Percentiles rank a stretch among this genome's conserved stretches.
Conservation (phyloP, 2,888 invertebrate genomes). For the Globia sparganii region DNA sequence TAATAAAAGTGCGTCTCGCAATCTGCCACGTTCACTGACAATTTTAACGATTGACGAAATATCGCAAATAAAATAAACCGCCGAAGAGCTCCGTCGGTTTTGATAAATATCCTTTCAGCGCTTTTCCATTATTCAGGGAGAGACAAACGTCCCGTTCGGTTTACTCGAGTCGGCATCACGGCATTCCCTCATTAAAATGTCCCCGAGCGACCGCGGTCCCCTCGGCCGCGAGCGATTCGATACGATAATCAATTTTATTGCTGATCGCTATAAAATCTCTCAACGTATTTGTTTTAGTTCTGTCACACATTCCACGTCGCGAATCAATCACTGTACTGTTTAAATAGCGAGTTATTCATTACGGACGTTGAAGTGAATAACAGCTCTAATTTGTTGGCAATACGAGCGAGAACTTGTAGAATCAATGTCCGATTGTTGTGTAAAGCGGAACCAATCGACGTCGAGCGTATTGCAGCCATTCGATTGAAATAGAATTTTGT, state of each 20-base stretch:
- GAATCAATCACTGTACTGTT: constrained; percentile 82
- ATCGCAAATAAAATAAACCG: constrained; percentile 77
- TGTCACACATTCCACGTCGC: constrained; percentile 77
- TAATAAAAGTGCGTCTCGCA: constrained; percentile 53
- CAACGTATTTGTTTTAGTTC: constrained; percentile 79
- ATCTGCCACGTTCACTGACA: constrained; percentile 60
- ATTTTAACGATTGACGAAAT: constrained; percentile 72
- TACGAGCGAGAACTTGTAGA: constrained; percentile 65
- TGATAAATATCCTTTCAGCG: constrained; percentile 86
- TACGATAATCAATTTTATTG: constrained; percentile 86
- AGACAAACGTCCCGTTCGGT: constrained; percentile 82
- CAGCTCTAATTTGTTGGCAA: constrained; percentile 75
- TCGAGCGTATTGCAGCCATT: constrained; percentile 68
- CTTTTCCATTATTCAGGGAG: constrained; percentile 82
- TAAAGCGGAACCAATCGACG: constrained; percentile 75
- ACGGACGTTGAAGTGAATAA: constrained; percentile 68
- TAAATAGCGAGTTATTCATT: constrained; percentile 76
- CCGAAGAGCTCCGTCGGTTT: constrained; percentile 75
- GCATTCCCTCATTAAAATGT: constrained; percentile 86
- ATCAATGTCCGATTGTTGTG: constrained; percentile 69
- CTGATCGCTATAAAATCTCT: constrained; percentile 82
- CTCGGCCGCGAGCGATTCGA: constrained; percentile 72
- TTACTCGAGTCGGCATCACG: constrained; percentile 79
- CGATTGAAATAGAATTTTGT: constrained; percentile 75
- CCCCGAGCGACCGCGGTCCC: constrained; percentile 78